Percentiles rank a stretch among this genome's conserved stretches.
Conservation (phyloP, 1,140 invertebrate species). For the Ostrea denselamellosa region DNA sequence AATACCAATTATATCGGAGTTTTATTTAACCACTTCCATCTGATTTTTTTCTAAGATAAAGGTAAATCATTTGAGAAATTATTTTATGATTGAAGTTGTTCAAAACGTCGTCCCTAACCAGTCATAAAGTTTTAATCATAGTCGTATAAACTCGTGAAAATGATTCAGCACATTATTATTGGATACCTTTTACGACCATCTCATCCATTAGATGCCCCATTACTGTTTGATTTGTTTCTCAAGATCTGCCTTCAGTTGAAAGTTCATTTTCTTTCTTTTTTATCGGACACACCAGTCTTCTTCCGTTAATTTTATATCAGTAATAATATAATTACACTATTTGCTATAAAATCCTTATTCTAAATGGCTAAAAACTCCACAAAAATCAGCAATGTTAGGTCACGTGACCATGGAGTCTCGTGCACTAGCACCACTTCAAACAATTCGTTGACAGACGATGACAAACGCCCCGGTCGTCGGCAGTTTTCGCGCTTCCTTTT, state of each 20-base stretch:
- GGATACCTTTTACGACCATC: neutral
- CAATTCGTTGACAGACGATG: constrained; percentile 3
- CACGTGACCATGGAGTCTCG: constrained; percentile 19
- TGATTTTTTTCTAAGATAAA: neutral
- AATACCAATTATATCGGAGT: neutral
- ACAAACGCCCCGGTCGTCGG: constrained; percentile 8
- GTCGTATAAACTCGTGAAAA: constrained; percentile 15
- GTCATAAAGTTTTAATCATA: neutral
- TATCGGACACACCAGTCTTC: constrained; percentile 17
- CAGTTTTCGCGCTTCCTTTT: constrained; percentile 9
- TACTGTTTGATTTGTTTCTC: constrained; percentile 29
- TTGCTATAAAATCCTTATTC: constrained; percentile 35
- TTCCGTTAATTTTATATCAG: constrained; percentile 24
- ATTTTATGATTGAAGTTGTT: neutral
- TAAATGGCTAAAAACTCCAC: constrained; percentile 11
- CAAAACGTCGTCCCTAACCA: neutral
- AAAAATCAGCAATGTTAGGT: constrained; percentile 14
- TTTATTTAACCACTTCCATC: neutral
- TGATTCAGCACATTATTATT: constrained; percentile 19
- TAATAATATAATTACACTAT: constrained; percentile 39
- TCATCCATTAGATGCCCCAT: constrained; percentile 19
- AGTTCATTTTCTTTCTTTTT: constrained; percentile 26
- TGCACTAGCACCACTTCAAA: neutral
- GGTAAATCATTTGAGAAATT: neutral
- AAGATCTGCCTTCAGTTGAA: constrained; percentile 27